Conservation (phyloP, 2,888 invertebrate species). For the Tetheella fluctuosa region DNA sequence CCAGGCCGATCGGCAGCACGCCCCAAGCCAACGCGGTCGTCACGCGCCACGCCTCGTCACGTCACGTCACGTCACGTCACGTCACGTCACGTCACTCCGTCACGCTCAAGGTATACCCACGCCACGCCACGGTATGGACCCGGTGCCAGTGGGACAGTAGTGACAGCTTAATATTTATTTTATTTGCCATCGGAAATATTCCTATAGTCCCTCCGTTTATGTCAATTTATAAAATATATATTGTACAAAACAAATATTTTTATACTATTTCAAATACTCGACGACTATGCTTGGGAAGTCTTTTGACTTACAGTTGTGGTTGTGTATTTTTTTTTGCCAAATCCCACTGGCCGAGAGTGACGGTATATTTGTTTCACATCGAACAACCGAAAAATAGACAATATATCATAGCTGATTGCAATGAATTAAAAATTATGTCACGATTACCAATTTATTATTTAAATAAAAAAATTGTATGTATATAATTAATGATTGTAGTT, state of each 20-base stretch:
- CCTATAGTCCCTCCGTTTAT: not conserved
- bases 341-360: not conserved
- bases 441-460: conserved; percentile 30
- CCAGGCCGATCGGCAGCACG: conserved; percentile 8
- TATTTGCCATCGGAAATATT: not conserved
- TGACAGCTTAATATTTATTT: not conserved
- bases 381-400: not conserved
- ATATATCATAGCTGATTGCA: not conserved
- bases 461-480: conserved; percentile 32
- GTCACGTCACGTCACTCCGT: not conserved
- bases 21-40: not conserved
- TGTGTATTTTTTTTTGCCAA: not conserved
- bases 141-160: not conserved
- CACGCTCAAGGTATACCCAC: not conserved
- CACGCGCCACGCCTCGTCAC: conserved; percentile 4
- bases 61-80: conserved; percentile 4
- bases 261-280: not conserved
- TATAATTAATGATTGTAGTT: conserved; percentile 28
- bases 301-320: not conserved
- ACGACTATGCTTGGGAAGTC: not conserved
- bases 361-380: not conserved
- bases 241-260: not conserved
- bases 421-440: not conserved
- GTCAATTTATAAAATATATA: not conserved
- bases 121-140: not conserved